These are phyloP conservation scores for Notarius quadriscutis DNA, from an alignment of 2,113 vertebrate species.

Conservation along the genomic window DNA sequence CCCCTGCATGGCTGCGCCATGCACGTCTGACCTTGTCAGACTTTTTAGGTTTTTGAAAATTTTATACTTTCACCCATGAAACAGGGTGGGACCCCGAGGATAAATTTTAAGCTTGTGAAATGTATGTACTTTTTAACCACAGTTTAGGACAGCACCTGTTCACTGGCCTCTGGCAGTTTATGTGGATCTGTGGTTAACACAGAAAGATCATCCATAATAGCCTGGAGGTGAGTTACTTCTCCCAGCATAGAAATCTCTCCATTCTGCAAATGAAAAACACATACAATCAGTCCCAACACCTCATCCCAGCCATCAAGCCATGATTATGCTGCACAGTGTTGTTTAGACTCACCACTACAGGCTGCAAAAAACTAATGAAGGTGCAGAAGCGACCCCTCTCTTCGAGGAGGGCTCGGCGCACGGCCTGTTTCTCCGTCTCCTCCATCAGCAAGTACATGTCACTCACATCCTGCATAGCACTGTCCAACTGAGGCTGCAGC, in stretches of 20 bases:
- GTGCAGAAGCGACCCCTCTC: conserved; percentile 93
- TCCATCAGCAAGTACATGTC: conserved; percentile 97
- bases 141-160: conserved; percentile 79
- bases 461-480: conserved; percentile 92
- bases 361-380: conserved; percentile 91
- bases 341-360: conserved; percentile 85
- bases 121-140: background rate
- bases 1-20: too few relatives aligned
- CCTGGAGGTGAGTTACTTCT: conserved; percentile 96
- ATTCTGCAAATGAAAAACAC: conserved; percentile 70
- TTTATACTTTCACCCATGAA: background rate
- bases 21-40: too few relatives aligned
- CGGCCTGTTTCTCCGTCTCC: conserved; percentile 97
- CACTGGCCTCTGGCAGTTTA: conserved; percentile 92
- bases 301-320: background rate
- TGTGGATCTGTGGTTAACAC: conserved; percentile 90
- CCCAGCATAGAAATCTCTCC: conserved; percentile 96
- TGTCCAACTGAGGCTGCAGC: conserved; percentile 95
- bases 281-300: background rate
- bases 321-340: background rate
- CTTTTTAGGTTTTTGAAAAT: too few relatives aligned
- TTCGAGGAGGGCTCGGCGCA: conserved; percentile 91
- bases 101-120: background rate
- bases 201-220: conserved; percentile 93
- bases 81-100: background rate